Evolutionary conservation across 1,140 invertebrate species (phyloP).

Genomic region (Nasonia vitripennis): DNA sequence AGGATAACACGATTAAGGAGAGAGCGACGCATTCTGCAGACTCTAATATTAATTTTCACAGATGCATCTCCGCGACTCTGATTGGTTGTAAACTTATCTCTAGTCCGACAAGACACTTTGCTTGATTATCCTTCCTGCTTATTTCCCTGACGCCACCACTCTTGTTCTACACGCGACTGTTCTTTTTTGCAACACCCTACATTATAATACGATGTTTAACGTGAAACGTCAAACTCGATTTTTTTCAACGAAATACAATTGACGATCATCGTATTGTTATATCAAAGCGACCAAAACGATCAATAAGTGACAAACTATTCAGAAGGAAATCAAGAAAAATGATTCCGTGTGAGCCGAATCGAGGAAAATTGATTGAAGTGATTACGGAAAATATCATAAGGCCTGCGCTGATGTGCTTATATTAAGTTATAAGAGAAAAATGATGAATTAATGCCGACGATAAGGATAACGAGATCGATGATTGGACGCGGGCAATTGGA

Average conservation of each 20-base stretch:
- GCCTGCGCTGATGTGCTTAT: slow-evolving; percentile 17
- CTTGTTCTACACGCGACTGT: slow-evolving; percentile 48
- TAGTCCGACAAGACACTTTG: no score
- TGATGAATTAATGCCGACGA: slow-evolving; percentile 48
- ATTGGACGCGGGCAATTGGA: slow-evolving; percentile 49
- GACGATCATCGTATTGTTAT: neutral
- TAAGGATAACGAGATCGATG: slow-evolving; percentile 56
- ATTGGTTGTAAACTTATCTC: no score
- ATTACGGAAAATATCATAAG: slow-evolving; percentile 39
- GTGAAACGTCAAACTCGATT: no score
- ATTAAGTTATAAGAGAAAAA: slow-evolving; percentile 20
- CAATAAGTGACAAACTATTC: neutral
- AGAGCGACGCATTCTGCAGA: slow-evolving; percentile 63
- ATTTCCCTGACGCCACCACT: slow-evolving; percentile 54
- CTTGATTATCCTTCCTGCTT: slow-evolving; percentile 38
- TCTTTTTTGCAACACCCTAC: neutral
- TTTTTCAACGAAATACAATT: slow-evolving; percentile 9
- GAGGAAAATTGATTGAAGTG: slow-evolving; percentile 39
- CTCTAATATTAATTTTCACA: slow-evolving; percentile 57
- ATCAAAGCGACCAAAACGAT: neutral
- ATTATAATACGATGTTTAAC: neutral
- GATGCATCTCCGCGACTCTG: neutral
- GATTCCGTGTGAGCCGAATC: slow-evolving; percentile 42
- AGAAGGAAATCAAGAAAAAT: slow-evolving; percentile 26
- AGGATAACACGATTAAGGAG: slow-evolving; percentile 63